These are phyloP conservation scores for Bryconaethiops microstoma DNA, from an alignment of 2,797 vertebrate species.

Conservation along the genomic window DNA sequence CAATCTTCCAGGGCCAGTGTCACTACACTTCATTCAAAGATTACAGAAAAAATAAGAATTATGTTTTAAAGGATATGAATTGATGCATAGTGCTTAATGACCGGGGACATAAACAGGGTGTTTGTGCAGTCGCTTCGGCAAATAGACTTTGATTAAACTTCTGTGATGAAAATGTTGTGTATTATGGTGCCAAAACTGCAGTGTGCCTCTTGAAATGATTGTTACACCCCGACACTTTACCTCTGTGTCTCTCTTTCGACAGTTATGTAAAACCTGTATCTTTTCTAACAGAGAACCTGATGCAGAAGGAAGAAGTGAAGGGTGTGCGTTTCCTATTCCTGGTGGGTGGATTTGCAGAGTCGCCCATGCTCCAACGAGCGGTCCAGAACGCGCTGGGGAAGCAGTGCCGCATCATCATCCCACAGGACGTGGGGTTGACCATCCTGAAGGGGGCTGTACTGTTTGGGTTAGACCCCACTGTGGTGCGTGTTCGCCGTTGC, in stretches of 20 bases:
- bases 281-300: slow-evolving; percentile 76
- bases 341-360: slow-evolving; percentile 95
- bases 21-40: no score
- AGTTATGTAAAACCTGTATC: neutral
- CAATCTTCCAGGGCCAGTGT: no score
- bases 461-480: slow-evolving; percentile 91
- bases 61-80: no score
- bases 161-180: no score
- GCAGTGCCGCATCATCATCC: slow-evolving; percentile 89
- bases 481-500: slow-evolving; percentile 90
- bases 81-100: no score
- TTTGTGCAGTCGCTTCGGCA: no score
- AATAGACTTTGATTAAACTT: no score
- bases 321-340: slow-evolving; percentile 92
- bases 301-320: slow-evolving; percentile 84
- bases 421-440: slow-evolving; percentile 93
- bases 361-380: slow-evolving; percentile 88
- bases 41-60: no score
- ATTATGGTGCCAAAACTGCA: neutral
- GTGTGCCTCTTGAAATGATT: neutral
- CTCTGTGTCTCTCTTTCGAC: neutral
- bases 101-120: no score
- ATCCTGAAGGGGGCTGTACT: slow-evolving; percentile 95
- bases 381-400: slow-evolving; percentile 83
- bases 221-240: neutral